Percentiles rank a stretch among this genome's conserved stretches.
Conservation (phyloP, 1,140 invertebrate species). For the Phymorhynchus buccinoides region DNA sequence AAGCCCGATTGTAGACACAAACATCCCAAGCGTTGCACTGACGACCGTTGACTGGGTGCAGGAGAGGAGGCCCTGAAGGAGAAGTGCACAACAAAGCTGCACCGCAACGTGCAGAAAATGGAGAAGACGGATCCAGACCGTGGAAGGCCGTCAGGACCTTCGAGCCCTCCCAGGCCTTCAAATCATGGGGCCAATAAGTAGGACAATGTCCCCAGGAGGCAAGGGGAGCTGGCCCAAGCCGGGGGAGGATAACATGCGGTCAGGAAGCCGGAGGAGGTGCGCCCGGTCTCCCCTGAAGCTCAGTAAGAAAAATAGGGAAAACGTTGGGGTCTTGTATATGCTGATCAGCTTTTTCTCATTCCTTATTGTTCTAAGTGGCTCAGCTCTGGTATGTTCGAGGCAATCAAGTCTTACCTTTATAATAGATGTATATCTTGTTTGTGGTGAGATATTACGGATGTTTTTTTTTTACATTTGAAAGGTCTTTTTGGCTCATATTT, state of each 20-base stretch:
- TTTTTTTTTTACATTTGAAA: too few relatives aligned
- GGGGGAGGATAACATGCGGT: neutral
- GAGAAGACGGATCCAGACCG: conserved; percentile 52
- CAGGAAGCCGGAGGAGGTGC: neutral
- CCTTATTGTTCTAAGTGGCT: too few relatives aligned
- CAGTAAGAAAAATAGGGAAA: neutral
- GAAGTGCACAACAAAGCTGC: conserved; percentile 58
- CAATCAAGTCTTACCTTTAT: too few relatives aligned
- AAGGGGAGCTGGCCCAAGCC: neutral
- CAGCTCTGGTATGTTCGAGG: too few relatives aligned
- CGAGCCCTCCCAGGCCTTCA: conserved; percentile 61
- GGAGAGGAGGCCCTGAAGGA: conserved; percentile 57
- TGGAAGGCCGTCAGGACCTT: conserved; percentile 56
- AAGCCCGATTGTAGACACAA: neutral
- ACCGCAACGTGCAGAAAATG: conserved; percentile 55
- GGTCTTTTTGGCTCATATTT: too few relatives aligned
- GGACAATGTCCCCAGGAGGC: neutral
- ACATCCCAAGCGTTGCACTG: neutral
- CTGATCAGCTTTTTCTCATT: too few relatives aligned
- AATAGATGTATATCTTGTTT: too few relatives aligned
- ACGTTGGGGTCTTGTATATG: neutral
- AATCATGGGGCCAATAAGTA: conserved; percentile 29
- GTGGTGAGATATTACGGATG: too few relatives aligned
- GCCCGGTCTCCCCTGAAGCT: conserved; percentile 17
- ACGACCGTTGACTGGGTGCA: neutral